Conservation (phyloP, 2,888 invertebrate genomes). For the Amaurobius ferox region DNA sequence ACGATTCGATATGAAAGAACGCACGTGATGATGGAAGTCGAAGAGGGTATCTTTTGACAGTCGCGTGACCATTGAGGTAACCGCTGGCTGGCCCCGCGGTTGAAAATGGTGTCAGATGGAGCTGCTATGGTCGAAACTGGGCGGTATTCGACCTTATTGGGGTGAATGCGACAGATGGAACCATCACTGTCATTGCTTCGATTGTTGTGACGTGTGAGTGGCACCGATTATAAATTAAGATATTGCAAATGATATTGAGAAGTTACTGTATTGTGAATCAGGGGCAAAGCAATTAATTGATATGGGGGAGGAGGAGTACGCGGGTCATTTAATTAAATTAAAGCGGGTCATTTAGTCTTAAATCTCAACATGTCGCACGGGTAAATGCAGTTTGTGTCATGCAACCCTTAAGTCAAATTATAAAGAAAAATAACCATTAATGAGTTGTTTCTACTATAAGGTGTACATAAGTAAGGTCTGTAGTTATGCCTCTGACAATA, state of each 20-base stretch:
- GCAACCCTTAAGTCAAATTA: too few species aligned
- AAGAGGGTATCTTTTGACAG: background rate
- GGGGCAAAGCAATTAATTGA: too few species aligned
- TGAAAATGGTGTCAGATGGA: background rate
- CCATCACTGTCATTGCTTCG: background rate
- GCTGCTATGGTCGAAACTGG: background rate
- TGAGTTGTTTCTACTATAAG: too few species aligned
- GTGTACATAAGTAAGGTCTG: too few species aligned
- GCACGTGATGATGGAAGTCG: background rate
- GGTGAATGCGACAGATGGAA: background rate
- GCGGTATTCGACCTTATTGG: background rate
- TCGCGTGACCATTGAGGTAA: conserved; percentile 1
- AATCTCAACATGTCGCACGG: too few species aligned
- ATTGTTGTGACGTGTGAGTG: background rate
- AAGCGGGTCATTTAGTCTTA: background rate
- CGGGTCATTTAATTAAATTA: background rate
- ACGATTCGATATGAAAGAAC: background rate
- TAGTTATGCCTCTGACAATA: too few species aligned
- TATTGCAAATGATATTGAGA: background rate
- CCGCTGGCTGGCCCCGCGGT: background rate
- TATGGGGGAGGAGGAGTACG: background rate
- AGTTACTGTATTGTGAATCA: too few species aligned
- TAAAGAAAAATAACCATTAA: too few species aligned
- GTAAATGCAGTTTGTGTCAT: too few species aligned
- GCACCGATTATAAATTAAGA: background rate